phyloP scores from a whole-genome alignment of 2,113 vertebrate genomes.

The Larimichthys polyactis region DNA sequence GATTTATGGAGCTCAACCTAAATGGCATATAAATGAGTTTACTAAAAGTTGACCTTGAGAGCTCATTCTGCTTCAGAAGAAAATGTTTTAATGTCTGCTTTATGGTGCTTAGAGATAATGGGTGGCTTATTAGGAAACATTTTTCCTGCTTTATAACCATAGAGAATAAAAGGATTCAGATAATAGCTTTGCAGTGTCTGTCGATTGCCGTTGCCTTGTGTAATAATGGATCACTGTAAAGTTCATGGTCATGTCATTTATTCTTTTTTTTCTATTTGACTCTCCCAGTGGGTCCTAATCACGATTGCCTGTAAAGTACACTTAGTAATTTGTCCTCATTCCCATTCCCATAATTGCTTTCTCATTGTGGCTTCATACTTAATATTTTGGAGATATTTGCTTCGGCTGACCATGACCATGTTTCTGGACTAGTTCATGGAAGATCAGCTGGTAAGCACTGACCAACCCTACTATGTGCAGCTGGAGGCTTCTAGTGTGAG shows the following conservation, averaged over 20 bases:
- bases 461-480: too few relatives aligned
- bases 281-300: constrained; percentile 42
- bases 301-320: constrained; percentile 24
- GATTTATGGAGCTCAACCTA: constrained; percentile 66
- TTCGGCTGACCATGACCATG: not conserved
- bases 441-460: not conserved
- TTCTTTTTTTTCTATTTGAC: constrained; percentile 1
- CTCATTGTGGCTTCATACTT: not conserved
- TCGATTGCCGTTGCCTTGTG: constrained; percentile 25
- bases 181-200: constrained; percentile 35
- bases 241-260: constrained; percentile 44
- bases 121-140: constrained; percentile 57
- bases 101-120: constrained; percentile 69
- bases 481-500: too few relatives aligned
- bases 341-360: not conserved
- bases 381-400: not conserved
- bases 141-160: constrained; percentile 51
- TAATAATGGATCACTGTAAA: constrained; percentile 44
- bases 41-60: constrained; percentile 75
- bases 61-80: constrained; percentile 65
- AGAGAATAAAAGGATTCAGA: constrained; percentile 47
- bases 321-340: not conserved
- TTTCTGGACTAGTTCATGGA: not conserved
- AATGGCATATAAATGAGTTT: constrained; percentile 78
- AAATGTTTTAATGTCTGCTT: constrained; percentile 72